Evolutionary conservation across 2,797 vertebrate genomes (phyloP).

Genomic region (Labeo calbasu): DNA sequence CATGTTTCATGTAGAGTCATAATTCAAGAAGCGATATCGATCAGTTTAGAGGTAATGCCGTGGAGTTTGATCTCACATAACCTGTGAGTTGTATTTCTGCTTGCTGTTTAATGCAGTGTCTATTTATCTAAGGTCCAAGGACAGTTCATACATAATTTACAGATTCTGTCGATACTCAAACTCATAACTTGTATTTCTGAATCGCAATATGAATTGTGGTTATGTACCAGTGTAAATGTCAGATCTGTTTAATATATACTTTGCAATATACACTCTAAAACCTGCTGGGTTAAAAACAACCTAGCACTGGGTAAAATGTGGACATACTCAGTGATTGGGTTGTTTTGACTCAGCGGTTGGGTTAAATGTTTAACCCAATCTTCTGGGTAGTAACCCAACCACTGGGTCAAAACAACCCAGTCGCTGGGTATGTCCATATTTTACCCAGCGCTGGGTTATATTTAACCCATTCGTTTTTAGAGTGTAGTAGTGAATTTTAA

Average conservation of each 20-base stretch:
- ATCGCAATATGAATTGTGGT: background rate
- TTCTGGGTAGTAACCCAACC: too few relatives aligned
- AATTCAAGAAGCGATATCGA: conserved; percentile 9
- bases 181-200: background rate
- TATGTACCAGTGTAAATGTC: background rate
- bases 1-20: background rate
- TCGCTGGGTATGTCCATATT: too few relatives aligned
- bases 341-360: too few relatives aligned
- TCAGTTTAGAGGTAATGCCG: background rate
- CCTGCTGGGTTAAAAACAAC: too few relatives aligned
- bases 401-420: too few relatives aligned
- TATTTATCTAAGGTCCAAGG: conserved; percentile 9
- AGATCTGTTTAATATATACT: background rate
- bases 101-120: background rate
- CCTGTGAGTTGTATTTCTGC: background rate
- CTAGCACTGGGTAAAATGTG: too few relatives aligned
- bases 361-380: too few relatives aligned
- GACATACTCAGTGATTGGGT: too few relatives aligned
- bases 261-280: background rate
- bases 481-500: background rate
- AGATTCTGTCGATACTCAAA: background rate
- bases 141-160: background rate
- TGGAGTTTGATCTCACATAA: background rate
- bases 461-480: too few relatives aligned
- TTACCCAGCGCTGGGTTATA: too few relatives aligned